Conservation (phyloP, 2,888 invertebrate genomes). For the Eilema griseolum region DNA sequence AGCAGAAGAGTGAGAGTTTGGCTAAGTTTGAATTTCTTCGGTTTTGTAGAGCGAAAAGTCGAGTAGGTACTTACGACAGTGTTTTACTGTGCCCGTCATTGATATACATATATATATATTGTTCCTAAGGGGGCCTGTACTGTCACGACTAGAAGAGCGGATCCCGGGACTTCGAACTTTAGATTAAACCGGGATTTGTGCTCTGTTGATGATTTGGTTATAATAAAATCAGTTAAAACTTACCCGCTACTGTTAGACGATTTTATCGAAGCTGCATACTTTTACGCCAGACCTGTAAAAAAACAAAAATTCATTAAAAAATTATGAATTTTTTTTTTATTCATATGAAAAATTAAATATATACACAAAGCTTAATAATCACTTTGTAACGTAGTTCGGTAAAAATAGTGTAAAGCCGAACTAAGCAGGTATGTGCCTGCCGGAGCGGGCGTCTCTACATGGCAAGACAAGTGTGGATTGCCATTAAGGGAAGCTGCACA, state of each 20-base stretch:
- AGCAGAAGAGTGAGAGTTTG: too few relatives aligned
- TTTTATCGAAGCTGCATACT: conserved; percentile 59
- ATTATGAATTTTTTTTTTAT: background rate
- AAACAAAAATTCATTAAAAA: background rate
- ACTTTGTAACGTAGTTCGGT: background rate
- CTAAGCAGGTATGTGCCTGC: background rate
- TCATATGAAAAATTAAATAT: too few relatives aligned
- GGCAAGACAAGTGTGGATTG: conserved; percentile 22
- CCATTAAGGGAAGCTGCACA: conserved; percentile 27
- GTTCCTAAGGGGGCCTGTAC: too few relatives aligned
- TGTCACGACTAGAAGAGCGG: too few relatives aligned
- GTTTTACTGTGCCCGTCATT: too few relatives aligned
- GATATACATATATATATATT: too few relatives aligned
- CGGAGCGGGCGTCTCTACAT: conserved; percentile 1
- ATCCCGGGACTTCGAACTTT: too few relatives aligned
- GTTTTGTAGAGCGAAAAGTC: too few relatives aligned
- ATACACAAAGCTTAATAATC: background rate
- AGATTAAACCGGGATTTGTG: too few relatives aligned
- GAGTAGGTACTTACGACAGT: too few relatives aligned
- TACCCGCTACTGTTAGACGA: conserved; percentile 57
- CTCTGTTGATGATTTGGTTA: background rate
- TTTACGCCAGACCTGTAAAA: conserved; percentile 53
- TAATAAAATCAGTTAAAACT: conserved; percentile 35
- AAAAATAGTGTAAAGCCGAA: conserved; percentile 17
- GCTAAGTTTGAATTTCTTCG: too few relatives aligned